Base-by-base conservation (phyloP, 2,888 invertebrate genomes). In the Dryocosmus kuriphilus region DNA sequence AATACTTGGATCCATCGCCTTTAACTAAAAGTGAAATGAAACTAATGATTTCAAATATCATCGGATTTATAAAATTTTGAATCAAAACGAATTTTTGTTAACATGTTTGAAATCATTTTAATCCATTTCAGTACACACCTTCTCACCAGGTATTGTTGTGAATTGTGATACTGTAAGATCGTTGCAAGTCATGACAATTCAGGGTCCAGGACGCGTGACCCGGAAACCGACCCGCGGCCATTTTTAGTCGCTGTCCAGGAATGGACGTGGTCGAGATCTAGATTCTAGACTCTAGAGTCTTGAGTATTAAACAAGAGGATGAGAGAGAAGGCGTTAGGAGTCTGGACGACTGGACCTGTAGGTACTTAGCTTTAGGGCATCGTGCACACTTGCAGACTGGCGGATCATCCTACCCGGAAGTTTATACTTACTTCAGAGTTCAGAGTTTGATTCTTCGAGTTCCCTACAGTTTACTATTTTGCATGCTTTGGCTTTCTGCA, bases 351-450 rank as follows among this genome's bases (percentile, higher is more conserved):
- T n/a, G n/a, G n/a, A n/a, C n/a, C n/a, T n/a, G n/a, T n/a, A n/a
- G n/a, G n/a, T n/a, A n/a, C n/a, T n/a, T n/a, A n/a, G 90, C 91
- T 91, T 89, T 90, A 88, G 90, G 91, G 91, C 91, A 91, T 87
- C 88, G 90, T 90, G 90, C 90, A 85, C 86, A 87, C 88, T 51
- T 51, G 41, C 87, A 84, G 86, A 86, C 86, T 85, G 82, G 83
- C 80, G 86, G 85, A 87, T 88, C 85, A 85, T 86, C 89, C 88
- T 85, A 90, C 90, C 89, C 89, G 90, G 89, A 90, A 80, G 84
- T 87, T 85, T 85, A 11, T 41, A 14, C 16, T 16, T 14, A 41
- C 84, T 83, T 85, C 79, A 79, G 77, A 76, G 78, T 71, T 30
- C 35, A 38, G 11, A 57, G 24, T 71, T 46, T 71, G 27, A 24